Evolutionary conservation across 2,797 vertebrate genomes (phyloP), one percentile per base, ranked within the genome.

Genomic region (Vireo griseus): DNA sequence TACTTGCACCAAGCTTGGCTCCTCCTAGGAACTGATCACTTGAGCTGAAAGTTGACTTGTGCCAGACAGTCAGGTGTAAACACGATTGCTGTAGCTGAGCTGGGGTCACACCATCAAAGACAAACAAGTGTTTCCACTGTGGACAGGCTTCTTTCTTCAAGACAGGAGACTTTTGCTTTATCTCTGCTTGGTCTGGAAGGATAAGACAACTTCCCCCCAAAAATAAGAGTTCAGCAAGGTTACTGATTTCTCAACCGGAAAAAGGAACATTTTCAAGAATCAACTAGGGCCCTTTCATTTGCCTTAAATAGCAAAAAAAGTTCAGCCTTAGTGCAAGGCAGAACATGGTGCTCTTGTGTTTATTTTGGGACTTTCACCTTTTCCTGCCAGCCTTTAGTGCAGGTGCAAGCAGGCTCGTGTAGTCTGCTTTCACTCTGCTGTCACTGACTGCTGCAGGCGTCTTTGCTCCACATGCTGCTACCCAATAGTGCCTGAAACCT

Each of bases 111-210:
- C 96, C 97, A 24, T 80, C 94, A 84, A 98, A 98, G 44, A 96
- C 91, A 25, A 98, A 97, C 84, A 98, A 96, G 77, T 98, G 97
- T n/a, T 97, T 97, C 97, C 98, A 98, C 54, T 96, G 97, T 13
- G 97, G 98, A 58, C 88, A 96, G 15, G 91, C 48, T 54, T 97
- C 97, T 94, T 94, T 97, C 96, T 96, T 98, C 75, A 96, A 35
- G 3, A 97, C 95, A 4, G 97, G 97, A 15, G 98, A 97, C 91
- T 78, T 97, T 59, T 52, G 96, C 51, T 96, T 90, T 61, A 98
- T 15, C n/a, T 96, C 96, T 33, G 80, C 82, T 44, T 97, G 94
- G 66, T 96, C 96, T 31, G 96, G 96, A 85, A 98, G 91, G 59
- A 94, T 94, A 76, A 98, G 98, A 81, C 97, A 98, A 89, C 98